Base-by-base conservation (phyloP, 1,140 invertebrate species). In the Saccostrea cuccullata region DNA sequence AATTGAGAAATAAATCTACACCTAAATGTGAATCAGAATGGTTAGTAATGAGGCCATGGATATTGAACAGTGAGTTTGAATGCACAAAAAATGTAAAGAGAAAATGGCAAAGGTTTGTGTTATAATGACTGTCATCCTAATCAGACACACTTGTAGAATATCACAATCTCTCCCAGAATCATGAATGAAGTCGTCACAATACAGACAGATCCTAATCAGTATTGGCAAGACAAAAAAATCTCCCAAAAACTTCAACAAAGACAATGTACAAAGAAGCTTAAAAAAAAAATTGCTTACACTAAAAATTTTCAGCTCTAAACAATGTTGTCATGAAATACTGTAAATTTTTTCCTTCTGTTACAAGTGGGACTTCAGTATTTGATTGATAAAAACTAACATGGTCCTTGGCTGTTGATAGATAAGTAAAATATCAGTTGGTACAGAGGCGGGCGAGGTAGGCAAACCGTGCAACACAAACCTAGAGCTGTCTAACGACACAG, bases 1-100 rank as follows among this genome's bases (percentile, higher is more conserved):
- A 77, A 77, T 77, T 77, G 23, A 77, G 26, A 77, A 77, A 77
- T 26, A 77, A 77, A 77, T 77, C 70, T 77, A 77, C 70, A 77
- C 30, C 70, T 77, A 77, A 77, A 77, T 9, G 70, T 77, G 70
- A 36, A 77, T 77, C 26, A 5, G 26, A 77, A 77, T 77, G 70
- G 23, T 36, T 30, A 12, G 26, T 77, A 77, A 77, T 77, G 70
- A 77, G 26, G 5, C 23, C 67, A 73, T 73, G 67, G 26, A 60
- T 20, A 60, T 17, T 60, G 47, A 60, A 17, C 58, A 64, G 58
- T 17, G 23, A 30, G 15, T 26, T 30, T 77, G 26, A 77, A 77
- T 77, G 70, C 30, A 77, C 70, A 77, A 64, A 64, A 47, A 64
- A 64, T 64, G 58, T 64, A 17, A 15, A 73, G 3, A 73, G 30